Evolutionary conservation across 2,888 invertebrate species (phyloP).

Genomic region (Mythimna loreyi): DNA sequence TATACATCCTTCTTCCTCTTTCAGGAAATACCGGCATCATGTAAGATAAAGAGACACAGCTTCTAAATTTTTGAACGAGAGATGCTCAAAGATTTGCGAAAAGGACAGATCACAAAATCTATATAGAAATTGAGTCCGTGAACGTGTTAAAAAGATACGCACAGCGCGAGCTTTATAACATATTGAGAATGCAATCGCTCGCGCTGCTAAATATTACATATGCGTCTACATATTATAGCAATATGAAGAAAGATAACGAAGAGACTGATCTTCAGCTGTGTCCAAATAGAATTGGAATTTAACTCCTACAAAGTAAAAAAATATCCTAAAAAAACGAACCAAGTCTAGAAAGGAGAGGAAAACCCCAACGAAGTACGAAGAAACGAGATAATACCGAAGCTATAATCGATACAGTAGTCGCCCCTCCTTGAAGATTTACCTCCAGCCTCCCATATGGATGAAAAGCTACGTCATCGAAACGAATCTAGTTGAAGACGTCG

Average conservation of each 20-base stretch:
- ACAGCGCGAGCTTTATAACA: slow-evolving; percentile 10
- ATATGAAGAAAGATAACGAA: not conserved
- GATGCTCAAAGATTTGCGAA: not conserved
- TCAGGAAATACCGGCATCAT: not conserved
- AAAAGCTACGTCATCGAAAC: slow-evolving; percentile 17
- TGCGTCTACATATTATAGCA: not conserved
- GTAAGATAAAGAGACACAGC: not conserved
- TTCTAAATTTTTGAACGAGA: not conserved
- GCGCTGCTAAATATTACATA: slow-evolving; percentile 2
- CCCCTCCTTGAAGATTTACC: slow-evolving; percentile 2
- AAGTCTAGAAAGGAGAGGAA: not conserved
- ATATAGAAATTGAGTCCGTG: slow-evolving; percentile 5
- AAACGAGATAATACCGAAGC: slow-evolving; percentile 1
- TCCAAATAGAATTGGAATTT: not conserved
- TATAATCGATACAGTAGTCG: not conserved
- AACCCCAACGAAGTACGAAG: not conserved
- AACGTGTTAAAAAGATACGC: not conserved
- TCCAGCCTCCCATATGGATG: slow-evolving; percentile 21
- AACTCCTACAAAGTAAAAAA: not conserved
- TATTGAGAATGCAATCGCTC: slow-evolving; percentile 18
- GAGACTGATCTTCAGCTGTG: not conserved
- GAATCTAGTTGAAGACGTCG: slow-evolving; percentile 2
- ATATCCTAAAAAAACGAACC: not conserved
- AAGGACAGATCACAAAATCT: not conserved
- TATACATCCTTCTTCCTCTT: not conserved